These are phyloP conservation scores for Raja brachyura DNA, from an alignment of 2,113 vertebrate genomes.

Conservation along the genomic window DNA sequence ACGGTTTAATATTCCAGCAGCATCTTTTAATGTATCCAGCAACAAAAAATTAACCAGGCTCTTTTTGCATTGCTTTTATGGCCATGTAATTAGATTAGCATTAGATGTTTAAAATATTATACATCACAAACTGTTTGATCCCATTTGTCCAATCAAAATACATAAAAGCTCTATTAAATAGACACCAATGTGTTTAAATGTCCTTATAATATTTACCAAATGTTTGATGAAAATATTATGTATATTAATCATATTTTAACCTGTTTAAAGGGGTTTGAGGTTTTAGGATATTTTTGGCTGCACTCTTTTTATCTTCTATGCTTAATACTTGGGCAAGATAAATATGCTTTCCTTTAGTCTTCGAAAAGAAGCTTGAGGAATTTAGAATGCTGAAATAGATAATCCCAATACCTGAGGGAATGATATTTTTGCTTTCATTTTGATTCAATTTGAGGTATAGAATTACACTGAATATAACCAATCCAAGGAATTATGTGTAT, in stretches of 20 bases:
- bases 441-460: slow-evolving; percentile 15
- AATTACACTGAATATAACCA: not conserved
- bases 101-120: slow-evolving; percentile 21
- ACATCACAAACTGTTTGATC: not conserved
- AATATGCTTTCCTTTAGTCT: slow-evolving; percentile 8
- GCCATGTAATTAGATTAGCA: not conserved
- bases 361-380: not conserved
- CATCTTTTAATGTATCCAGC: not conserved
- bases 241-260: not conserved
- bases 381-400: not conserved
- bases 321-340: not conserved
- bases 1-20: slow-evolving; percentile 25
- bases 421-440: not conserved
- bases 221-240: not conserved
- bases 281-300: not conserved
- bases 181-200: not conserved
- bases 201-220: not conserved
- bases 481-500: slow-evolving; percentile 1
- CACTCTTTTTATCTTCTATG: not conserved
- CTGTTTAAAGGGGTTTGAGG: not conserved
- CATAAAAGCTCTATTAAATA: not conserved
- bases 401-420: slow-evolving; percentile 6
- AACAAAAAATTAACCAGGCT: not conserved
- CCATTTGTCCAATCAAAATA: not conserved
- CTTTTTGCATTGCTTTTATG: not conserved